Evolutionary conservation across 2,888 invertebrate genomes (phyloP).

Genomic region (Agapetus fuscipes): DNA sequence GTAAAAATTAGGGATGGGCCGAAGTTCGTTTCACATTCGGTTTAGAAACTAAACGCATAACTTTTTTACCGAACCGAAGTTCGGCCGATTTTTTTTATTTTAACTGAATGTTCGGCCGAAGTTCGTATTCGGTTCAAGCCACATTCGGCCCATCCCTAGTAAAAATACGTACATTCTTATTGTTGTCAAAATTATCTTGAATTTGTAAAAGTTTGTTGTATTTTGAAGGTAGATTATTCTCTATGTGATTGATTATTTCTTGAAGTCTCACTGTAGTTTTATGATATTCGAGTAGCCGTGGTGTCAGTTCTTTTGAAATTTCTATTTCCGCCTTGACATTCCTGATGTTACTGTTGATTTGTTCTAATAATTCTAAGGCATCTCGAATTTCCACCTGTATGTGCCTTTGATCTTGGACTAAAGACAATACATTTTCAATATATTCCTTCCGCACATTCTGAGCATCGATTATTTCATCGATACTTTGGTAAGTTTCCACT

Average conservation of each 20-base stretch:
- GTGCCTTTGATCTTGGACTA: constrained; percentile 16
- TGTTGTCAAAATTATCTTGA: too few species aligned
- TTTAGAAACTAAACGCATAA: too few species aligned
- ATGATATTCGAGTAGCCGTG: background rate
- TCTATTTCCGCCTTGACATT: constrained; percentile 5
- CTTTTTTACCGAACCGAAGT: too few species aligned
- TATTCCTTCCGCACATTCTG: constrained; percentile 12
- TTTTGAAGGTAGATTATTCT: constrained; percentile 15
- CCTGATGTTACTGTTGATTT: constrained; percentile 10
- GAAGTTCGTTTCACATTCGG: too few species aligned
- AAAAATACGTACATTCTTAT: too few species aligned
- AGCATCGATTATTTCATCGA: constrained; percentile 15
- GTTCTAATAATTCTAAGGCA: constrained; percentile 7
- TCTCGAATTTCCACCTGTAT: constrained; percentile 7
- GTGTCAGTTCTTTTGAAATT: constrained; percentile 4
- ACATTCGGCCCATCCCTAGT: too few species aligned
- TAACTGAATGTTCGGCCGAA: too few species aligned
- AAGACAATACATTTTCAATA: constrained; percentile 6
- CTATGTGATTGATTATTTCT: constrained; percentile 8
- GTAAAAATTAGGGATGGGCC: too few species aligned
- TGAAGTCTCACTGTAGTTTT: background rate
- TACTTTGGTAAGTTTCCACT: constrained; percentile 15
- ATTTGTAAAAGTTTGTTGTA: too few species aligned
- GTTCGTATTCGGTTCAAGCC: too few species aligned
- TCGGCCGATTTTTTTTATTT: too few species aligned